These are phyloP conservation scores for Hirudinaria manillensis DNA, from an alignment of 2,888 invertebrate genomes.

Conservation along the genomic window DNA sequence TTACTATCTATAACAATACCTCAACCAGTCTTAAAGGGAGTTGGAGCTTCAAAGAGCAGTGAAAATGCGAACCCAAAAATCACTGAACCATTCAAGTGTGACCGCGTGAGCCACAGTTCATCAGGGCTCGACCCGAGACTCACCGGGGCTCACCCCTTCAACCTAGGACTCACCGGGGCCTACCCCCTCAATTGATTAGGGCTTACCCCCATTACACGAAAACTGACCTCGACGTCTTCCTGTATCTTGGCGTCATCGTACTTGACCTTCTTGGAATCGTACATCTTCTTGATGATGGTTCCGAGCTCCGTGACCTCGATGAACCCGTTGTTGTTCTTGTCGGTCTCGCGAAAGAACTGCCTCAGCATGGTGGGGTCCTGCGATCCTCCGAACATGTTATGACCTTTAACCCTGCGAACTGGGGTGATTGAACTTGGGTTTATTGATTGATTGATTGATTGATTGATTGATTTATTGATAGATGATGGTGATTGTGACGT, in stretches of 20 bases:
- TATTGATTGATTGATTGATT: no score
- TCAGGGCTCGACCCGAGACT: no score
- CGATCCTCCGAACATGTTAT: neutral
- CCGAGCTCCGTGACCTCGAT: constrained; percentile 5
- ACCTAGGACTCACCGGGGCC: no score
- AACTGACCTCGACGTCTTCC: constrained; percentile 9
- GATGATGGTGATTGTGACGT: neutral
- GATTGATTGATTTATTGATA: no score
- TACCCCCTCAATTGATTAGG: no score
- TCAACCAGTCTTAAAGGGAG: no score
- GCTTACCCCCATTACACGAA: no score
- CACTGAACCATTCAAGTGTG: neutral
- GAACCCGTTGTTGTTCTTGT: constrained; percentile 6
- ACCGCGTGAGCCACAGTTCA: neutral
- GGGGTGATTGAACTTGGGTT: no score
- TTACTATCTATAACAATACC: no score
- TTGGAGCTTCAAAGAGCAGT: neutral
- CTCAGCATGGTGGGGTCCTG: neutral
- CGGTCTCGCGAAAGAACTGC: neutral
- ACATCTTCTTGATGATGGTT: neutral
- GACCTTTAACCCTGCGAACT: neutral
- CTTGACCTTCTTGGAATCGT: neutral
- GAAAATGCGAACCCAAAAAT: neutral
- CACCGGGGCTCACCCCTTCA: no score
- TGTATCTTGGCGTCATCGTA: constrained; percentile 11